Base-by-base conservation (phyloP, 2,888 invertebrate genomes). In the Drosophila niveifrons region DNA sequence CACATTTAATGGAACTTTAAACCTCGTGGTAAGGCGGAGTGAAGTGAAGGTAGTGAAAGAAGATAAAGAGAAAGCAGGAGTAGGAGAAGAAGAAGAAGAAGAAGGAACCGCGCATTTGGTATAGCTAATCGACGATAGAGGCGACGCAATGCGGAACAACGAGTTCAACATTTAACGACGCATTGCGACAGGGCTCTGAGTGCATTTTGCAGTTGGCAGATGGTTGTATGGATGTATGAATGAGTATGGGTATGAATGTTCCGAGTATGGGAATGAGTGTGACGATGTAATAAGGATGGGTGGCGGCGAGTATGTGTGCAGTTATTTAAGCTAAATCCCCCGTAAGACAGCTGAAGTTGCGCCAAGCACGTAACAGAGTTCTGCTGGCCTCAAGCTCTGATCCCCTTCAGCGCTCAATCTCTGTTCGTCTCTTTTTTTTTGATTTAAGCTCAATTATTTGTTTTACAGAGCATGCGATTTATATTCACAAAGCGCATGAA, bases 261-360 rank as follows among this genome's bases (percentile, higher is more conserved):
- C 23, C 23, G 39, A 23, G 51, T 29, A 9, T 50, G 29, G 13
- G 41, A 34, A 39, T 51, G 39, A 64, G 41, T 53, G 48, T 48
- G 66, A 41, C 51, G 65, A 66, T 50, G 55, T 23, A 23, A 23
- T 23, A 23, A 23, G 23, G 23, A 23, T 23, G 23, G 23, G 23
- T 23, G 6, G 23, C 23, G 6, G 23, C 23, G 6, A 23, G 23
- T 23, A 9, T 57, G 47, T 66, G 63, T 72, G 72, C 82, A 89
- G 80, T 85, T 85, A 75, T 79, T 87, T 68, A 74, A 77, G 73
- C 71, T 68, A 85, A 85, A 89, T 85, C 80, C 68, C 58, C 67
- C 66, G 72, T 72, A 78, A 82, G 69, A 70, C 85, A 72, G 56
- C 51, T 71, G 65, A 67, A 77, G 74, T 66, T 77, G 63, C 79